Evolutionary conservation across 2,888 invertebrate species (phyloP), one percentile per base, ranked within the genome.

Genomic region (Tenthredo livida): DNA sequence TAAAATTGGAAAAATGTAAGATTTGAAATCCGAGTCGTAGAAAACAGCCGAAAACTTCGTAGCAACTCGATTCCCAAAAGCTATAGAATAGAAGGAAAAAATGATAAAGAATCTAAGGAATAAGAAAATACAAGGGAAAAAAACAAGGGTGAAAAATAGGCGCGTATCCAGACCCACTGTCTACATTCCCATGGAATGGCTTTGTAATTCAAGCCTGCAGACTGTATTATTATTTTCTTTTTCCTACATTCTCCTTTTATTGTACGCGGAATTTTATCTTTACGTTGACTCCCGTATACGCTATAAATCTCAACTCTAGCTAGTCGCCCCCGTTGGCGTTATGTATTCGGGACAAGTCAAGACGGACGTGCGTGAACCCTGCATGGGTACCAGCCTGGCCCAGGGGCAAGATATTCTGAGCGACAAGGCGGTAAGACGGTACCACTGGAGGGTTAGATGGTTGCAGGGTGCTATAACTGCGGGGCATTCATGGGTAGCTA

Each of bases 321-420:
- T 70, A 85, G 86, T 87, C 84, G 84, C 21, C 54, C 70, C 58
- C 75, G 50, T 50, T 33, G 70, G 87, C 86, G 87, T 90, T 90
- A 89, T 87, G 89, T 90, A 90, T 89, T 88, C 90, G 87, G 86
- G 87, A 87, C 87, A 87, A 87, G 87, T 87, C 75, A 84, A 84
- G 84, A 58, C 73, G 84, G 82, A 77, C 77, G 77, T 77, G 77
- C 54, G 29, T 15, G 77, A 54, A 47, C 73, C 73, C 73, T 9
- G 65, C 65, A 65, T 17, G 17, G 43, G 72, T n/a, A 73, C 72
- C 54, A 50, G 40, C 77, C 77, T 54, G 77, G 77, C 77, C 77
- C 50, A 77, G 47, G 77, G 77, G 77, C 77, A 77, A 77, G 77
- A 50, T 77, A 77, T 77, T 47, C 77, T 40, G 40, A 77, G 54